Evolutionary conservation across 2,888 invertebrate species (phyloP).

Genomic region (Meta bourneti): DNA sequence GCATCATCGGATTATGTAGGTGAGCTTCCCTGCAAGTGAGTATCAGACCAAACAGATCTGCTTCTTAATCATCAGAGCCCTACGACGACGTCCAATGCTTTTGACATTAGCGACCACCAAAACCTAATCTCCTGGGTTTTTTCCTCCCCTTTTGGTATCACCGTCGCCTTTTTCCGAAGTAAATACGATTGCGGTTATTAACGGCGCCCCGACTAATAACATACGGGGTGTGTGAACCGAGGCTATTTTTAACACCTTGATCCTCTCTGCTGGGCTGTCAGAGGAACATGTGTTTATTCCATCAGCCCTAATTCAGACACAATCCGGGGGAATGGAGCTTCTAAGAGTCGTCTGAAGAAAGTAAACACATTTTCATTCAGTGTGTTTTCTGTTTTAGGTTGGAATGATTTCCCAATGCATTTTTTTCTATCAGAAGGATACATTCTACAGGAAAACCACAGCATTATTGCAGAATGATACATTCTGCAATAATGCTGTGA

Average conservation of each 20-base stretch:
- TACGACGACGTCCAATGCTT: neutral
- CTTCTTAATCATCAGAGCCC: constrained; percentile 17
- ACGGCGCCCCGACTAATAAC: constrained; percentile 36
- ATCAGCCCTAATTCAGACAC: neutral
- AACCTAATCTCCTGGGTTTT: constrained; percentile 24
- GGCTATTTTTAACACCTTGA: constrained; percentile 49
- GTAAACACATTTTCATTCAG: neutral
- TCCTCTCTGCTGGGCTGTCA: constrained; percentile 10
- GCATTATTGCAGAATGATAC: no score
- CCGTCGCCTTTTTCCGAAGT: neutral
- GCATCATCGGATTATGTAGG: constrained; percentile 20
- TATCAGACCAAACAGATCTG: neutral
- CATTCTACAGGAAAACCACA: no score
- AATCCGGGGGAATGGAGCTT: neutral
- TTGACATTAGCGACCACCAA: constrained; percentile 47
- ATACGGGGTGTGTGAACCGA: neutral
- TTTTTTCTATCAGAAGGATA: no score
- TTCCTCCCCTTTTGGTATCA: neutral
- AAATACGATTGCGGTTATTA: constrained; percentile 35
- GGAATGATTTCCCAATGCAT: no score
- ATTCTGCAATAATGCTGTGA: no score
- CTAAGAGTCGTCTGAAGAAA: neutral
- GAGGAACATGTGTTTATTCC: constrained; percentile 8
- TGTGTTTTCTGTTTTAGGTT: no score
- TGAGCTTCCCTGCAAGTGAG: constrained; percentile 7